Base-by-base conservation (phyloP, 2,113 vertebrate genomes). In the Oenanthe melanoleuca region DNA sequence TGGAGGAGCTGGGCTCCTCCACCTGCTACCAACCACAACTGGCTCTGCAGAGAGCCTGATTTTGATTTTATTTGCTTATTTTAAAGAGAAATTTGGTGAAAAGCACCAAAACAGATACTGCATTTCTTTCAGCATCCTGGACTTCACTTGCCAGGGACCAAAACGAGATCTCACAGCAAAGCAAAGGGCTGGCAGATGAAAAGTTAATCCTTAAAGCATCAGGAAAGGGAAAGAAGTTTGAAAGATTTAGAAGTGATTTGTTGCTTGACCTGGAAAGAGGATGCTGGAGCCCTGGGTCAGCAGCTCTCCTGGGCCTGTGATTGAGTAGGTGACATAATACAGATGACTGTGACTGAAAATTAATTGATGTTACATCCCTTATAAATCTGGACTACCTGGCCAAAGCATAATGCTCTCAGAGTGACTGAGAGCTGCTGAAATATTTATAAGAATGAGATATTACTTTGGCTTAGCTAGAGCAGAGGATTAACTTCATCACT, bases 371-470 rank as follows among this genome's bases (percentile, higher is more conserved):
- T 93, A 85, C 71, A 92, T 80, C 55, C 67, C 59, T 56, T 92
- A 86, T 94, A 93, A 96, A 83, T 88, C 45, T 88, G 45, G 52
- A 70, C 64, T 93, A 92, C 85, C 75, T 95, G 75, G 60, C 53
- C 64, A 66, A 88, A 92, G 26, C 33, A 59, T 73, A 71, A 83
- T 50, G 64, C 79, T 82, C 50, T 93, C 75, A 61, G 79, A 94
- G 71, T 70, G 86, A 92, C 90, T 90, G 79, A 88, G 78, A 92
- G 42, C 45, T 82, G 81, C 88, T 93, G 88, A 94, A 95, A 89
- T 80, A 94, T 96, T 92, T 93, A 89, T 82, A 93, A 89, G 73
- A 88, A 75, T 91, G 71, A 96, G 78, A 86, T 92, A 93, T 70
- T 83, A 83, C 60, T 88, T 90, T 70, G 71, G 75, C 73, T 81